Base-by-base conservation (phyloP, 2,797 vertebrate species). In the Eidolon dupreanum region DNA sequence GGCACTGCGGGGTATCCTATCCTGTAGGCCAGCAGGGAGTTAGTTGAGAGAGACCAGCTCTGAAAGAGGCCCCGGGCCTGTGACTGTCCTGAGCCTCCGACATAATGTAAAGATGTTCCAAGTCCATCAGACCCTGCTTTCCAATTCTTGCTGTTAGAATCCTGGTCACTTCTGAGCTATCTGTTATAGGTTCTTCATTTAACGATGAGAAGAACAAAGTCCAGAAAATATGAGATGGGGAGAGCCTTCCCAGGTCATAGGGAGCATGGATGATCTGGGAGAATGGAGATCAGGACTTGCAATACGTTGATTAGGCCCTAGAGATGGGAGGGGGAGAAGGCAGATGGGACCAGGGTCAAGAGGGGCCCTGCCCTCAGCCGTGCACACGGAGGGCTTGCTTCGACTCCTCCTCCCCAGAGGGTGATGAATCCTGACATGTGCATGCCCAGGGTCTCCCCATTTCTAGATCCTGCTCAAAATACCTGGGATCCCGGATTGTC, bases 1-100 rank as follows among this genome's bases (percentile, higher is more conserved):
- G 7, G 4, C 5, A 2, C 49, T 3, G 31, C 0, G 0, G 43
- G 15, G 8, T 3, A 6, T 83, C 78, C 12, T n/a, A 13, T 6
- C 26, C 68, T 26, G 2, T 9, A 53, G 70, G 53, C 11, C 28
- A 9, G 28, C 19, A 15, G 9, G 13, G 17, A n/a, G 20, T 16
- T 0, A n/a, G 20, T 16, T 0, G 9, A 63, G 24, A 77, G 33
- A 33, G 59, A 6, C 36, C 31, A 6, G 53, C 51, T 15, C 3
- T 5, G 55, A 31, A 28, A 26, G 19, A 83, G 16, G 5, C 59
- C 46, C 33, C 11, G 43, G 24, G n/a, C 41, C 51, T 38, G 33
- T 17, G 71, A 51, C 26, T 0, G 3, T 6, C 49, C 75, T 8
- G 6, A 43, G 73, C 46, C 43, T 65, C 1, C 0, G 33, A 36